A percentile compares a stretch with the other conserved stretches of the same genome.
These are phyloP conservation scores for Dolichotis patagonum DNA, from an alignment of 2,113 vertebrate species.

Conservation along the genomic window DNA sequence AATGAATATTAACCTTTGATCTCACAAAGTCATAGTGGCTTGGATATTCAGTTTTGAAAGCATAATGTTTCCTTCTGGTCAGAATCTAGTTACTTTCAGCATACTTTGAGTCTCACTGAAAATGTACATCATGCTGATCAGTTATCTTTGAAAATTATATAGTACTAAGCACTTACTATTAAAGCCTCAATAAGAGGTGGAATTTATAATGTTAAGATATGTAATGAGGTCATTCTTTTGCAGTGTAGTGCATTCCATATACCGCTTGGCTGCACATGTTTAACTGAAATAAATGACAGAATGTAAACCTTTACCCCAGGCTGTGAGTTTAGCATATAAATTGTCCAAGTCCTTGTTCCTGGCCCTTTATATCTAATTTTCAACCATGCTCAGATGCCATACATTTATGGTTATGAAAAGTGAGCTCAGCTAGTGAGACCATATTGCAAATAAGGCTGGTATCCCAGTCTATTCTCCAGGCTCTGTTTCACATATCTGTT, in stretches of 20 bases:
- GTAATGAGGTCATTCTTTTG: not conserved
- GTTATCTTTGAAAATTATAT: slow-evolving; percentile 19
- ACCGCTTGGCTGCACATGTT: not conserved
- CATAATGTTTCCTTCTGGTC: not conserved
- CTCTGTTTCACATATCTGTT: not conserved
- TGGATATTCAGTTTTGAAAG: not conserved
- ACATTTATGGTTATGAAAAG: not conserved
- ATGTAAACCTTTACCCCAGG: not conserved
- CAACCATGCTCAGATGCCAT: not conserved
- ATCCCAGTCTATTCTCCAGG: not conserved
- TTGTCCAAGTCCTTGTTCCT: not conserved
- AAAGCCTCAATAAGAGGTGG: not conserved
- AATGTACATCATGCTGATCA: not conserved
- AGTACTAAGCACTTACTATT: not conserved
- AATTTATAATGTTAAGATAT: slow-evolving; percentile 8
- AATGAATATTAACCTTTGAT: slow-evolving; percentile 34
- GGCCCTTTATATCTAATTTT: not conserved
- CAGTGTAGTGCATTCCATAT: not conserved
- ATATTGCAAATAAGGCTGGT: not conserved
- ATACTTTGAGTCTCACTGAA: not conserved
- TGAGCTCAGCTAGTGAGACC: not conserved
- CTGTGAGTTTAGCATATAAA: not conserved
- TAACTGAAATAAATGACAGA: not conserved
- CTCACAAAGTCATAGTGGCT: not conserved
- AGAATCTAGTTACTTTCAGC: not conserved